Conservation (phyloP, 2,797 vertebrate genomes). For the Hydrolagus colliei region DNA sequence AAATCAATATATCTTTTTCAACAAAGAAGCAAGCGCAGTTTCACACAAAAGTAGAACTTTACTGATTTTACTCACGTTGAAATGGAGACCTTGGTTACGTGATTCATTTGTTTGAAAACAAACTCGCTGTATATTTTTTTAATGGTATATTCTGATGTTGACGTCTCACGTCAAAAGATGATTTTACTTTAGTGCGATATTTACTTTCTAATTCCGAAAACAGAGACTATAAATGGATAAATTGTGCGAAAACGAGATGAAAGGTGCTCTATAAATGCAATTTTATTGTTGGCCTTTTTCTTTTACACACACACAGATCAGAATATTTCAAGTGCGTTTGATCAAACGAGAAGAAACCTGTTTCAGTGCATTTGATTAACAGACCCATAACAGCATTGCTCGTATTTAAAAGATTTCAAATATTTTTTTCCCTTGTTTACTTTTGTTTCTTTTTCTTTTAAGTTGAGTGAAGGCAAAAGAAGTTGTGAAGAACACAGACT, state of each 20-base stretch:
- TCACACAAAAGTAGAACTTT: too few relatives aligned
- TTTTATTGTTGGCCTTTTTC: too few relatives aligned
- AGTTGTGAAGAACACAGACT: too few relatives aligned
- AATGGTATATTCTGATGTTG: too few relatives aligned
- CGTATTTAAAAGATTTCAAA: constrained; percentile 13
- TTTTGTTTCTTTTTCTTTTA: neutral
- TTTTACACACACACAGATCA: neutral
- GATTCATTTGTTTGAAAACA: too few relatives aligned
- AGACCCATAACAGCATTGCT: neutral
- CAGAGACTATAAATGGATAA: neutral
- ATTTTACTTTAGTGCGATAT: neutral
- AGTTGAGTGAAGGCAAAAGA: neutral
- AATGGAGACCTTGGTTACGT: too few relatives aligned
- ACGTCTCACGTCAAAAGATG: too few relatives aligned
- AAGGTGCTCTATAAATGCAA: too few relatives aligned
- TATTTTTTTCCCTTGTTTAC: neutral
- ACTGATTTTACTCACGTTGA: too few relatives aligned
- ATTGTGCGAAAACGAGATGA: neutral
- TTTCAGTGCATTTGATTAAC: constrained; percentile 4
- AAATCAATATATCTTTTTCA: too few relatives aligned
- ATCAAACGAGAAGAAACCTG: neutral
- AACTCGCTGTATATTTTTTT: too few relatives aligned
- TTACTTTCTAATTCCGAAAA: neutral
- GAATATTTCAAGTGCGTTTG: neutral
- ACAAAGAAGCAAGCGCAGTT: too few relatives aligned